A percentile compares a stretch with the other conserved stretches of the same genome.
Evolutionary conservation across 2,888 invertebrate species (phyloP).

Genomic region (Glaucopsyche alexis): DNA sequence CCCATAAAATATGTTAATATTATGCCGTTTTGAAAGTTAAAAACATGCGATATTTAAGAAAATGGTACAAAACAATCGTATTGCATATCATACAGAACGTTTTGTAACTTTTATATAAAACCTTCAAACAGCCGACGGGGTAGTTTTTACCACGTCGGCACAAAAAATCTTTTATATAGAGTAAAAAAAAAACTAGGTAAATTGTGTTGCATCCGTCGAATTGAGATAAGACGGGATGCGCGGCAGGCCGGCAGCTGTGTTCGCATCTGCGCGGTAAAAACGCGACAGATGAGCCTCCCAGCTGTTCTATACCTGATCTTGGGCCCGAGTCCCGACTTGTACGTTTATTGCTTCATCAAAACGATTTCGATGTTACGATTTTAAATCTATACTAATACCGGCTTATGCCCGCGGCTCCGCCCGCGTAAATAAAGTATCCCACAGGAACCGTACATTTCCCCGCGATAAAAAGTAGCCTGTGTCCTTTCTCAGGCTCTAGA

Average conservation of each 20-base stretch:
- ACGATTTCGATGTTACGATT: conserved; percentile 10
- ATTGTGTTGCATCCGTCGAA: conserved; percentile 53
- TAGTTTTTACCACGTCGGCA: conserved; percentile 7
- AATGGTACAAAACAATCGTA: no score
- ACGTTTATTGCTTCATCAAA: conserved; percentile 21
- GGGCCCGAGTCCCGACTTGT: conserved; percentile 36
- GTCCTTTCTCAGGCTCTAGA: no score
- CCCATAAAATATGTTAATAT: not conserved
- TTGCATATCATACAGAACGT: not conserved
- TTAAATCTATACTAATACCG: no score
- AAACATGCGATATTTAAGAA: no score
- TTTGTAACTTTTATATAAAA: not conserved
- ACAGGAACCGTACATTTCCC: no score
- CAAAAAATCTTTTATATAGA: conserved; percentile 23
- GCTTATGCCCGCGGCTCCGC: no score
- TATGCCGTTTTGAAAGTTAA: not conserved
- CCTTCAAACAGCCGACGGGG: conserved; percentile 27
- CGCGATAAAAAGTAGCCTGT: no score
- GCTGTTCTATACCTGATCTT: conserved; percentile 37
- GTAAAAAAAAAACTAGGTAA: conserved; percentile 41
- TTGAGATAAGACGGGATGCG: conserved; percentile 60
- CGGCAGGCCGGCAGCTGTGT: conserved; percentile 73
- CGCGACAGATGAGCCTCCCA: conserved; percentile 41
- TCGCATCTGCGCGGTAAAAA: conserved; percentile 62
- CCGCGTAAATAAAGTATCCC: no score